Evolutionary conservation across 30 jellyfish, hydroid and myxozoan species (phyloP).

Genomic region (Turritopsis dohrnii): DNA sequence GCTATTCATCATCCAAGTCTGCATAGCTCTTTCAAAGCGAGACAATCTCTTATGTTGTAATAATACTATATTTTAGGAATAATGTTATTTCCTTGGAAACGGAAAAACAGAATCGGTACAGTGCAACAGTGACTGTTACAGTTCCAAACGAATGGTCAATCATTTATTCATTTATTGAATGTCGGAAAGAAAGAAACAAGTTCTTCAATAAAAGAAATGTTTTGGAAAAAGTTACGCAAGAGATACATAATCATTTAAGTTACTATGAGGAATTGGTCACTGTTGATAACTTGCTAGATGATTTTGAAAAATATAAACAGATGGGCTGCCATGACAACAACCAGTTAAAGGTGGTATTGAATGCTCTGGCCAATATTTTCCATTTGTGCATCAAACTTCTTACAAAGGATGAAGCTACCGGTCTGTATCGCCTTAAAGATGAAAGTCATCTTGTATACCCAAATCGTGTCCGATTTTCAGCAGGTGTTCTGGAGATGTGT

Average conservation of each 20-base stretch:
- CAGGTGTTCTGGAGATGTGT: not conserved
- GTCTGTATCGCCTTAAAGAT: not conserved
- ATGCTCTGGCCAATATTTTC: not conserved
- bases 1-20: too few relatives aligned
- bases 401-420: not conserved
- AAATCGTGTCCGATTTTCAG: not conserved
- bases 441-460: not conserved
- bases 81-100: not conserved
- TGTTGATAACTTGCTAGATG: not conserved
- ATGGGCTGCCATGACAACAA: not conserved
- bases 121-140: not conserved
- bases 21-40: too few relatives aligned
- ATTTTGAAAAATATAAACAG: not conserved
- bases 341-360: not conserved
- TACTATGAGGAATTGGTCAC: not conserved
- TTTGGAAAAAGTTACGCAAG: not conserved
- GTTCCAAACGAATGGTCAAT: not conserved
- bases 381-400: not conserved
- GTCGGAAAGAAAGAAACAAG: not conserved
- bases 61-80: too few relatives aligned
- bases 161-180: not conserved
- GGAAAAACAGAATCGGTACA: not conserved
- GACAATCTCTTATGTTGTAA: too few relatives aligned
- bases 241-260: too few relatives aligned
- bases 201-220: not conserved